A percentile compares a stretch with the other conserved stretches of the same genome.
Conservation (phyloP, 2,113 vertebrate genomes). For the Xenus cinereus region DNA sequence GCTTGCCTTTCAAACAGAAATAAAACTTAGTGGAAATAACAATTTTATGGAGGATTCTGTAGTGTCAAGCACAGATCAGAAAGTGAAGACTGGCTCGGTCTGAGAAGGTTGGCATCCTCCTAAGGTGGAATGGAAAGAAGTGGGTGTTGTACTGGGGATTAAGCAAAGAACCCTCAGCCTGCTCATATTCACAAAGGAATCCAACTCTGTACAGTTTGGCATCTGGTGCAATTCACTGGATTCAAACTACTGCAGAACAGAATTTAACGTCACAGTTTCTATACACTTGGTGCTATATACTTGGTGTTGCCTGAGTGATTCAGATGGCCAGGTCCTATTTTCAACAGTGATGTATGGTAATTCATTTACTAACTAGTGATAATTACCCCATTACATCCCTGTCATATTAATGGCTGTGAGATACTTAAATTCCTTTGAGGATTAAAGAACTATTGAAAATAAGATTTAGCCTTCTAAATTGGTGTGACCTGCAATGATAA, state of each 20-base stretch:
- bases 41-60: not conserved
- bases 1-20: not conserved
- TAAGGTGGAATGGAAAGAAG: not conserved
- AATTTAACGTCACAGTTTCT: not conserved
- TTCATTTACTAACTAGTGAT: not conserved
- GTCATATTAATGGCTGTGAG: not conserved
- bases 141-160: not conserved
- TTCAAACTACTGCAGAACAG: not conserved
- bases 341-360: not conserved
- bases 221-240: not conserved
- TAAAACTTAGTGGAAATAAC: not conserved
- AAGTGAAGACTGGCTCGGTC: not conserved
- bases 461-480: not conserved
- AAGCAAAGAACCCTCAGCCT: not conserved
- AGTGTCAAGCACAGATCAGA: not conserved
- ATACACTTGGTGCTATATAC: not conserved
- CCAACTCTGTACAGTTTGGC: not conserved
- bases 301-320: not conserved
- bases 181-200: not conserved
- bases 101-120: not conserved
- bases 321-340: not conserved
- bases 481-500: not conserved
- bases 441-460: not conserved
- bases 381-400: not conserved
- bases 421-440: not conserved